Percentiles rank a stretch among this genome's conserved stretches.
These are phyloP conservation scores for Sitophilus oryzae DNA, from an alignment of 1,140 invertebrate genomes.

Conservation along the genomic window DNA sequence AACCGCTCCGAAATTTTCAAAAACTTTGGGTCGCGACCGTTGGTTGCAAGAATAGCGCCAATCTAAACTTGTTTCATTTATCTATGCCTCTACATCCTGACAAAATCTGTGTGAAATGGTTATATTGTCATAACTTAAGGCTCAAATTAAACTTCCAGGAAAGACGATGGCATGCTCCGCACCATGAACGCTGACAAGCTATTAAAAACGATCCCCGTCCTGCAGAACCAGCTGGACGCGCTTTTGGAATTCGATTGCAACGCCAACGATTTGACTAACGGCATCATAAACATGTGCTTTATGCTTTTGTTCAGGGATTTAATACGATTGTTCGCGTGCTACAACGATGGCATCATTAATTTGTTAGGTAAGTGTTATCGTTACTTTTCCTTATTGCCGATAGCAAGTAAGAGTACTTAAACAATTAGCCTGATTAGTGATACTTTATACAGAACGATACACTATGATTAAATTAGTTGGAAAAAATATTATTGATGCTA, in stretches of 20 bases:
- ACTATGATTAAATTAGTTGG: too few relatives aligned
- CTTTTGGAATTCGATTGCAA: constrained; percentile 97
- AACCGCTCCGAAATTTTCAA: too few relatives aligned
- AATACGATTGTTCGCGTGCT: constrained; percentile 97
- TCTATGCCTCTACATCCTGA: too few relatives aligned
- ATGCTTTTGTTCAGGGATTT: constrained; percentile 98
- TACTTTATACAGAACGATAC: too few relatives aligned
- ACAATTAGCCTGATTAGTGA: too few relatives aligned
- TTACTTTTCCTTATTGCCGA: background rate
- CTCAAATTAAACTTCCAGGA: constrained; percentile 53
- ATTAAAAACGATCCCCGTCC: constrained; percentile 90
- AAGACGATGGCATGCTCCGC: constrained; percentile 92
- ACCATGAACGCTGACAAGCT: constrained; percentile 98
- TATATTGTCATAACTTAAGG: background rate
- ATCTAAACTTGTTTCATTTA: too few relatives aligned
- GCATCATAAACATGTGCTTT: constrained; percentile 97
- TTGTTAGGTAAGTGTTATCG: constrained; percentile 63
- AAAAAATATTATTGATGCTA: too few relatives aligned
- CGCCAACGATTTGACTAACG: constrained; percentile 94
- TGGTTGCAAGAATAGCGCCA: too few relatives aligned
- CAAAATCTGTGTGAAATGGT: background rate
- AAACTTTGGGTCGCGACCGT: too few relatives aligned
- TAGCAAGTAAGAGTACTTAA: too few relatives aligned
- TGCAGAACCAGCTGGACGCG: constrained; percentile 92
- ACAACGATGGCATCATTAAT: constrained; percentile 99